Base-by-base conservation (phyloP, 2,888 invertebrate genomes). In the Syrista parreyssii region DNA sequence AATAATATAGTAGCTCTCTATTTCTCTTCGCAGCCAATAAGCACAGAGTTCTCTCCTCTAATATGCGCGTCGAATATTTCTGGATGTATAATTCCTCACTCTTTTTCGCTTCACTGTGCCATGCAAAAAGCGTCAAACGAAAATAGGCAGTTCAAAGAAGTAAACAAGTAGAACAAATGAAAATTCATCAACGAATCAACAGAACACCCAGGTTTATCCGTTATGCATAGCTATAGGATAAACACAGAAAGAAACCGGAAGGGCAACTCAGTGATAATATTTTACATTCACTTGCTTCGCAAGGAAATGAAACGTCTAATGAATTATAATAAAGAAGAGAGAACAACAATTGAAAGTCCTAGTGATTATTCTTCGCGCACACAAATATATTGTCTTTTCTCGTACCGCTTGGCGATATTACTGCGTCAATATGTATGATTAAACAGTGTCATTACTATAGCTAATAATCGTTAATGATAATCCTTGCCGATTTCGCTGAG, bases 1-100 rank as follows among this genome's bases (percentile, higher is more conserved):
- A 80, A 31, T 12, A 12, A 71, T 79, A 81, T 78, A 79, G 79
- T 78, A 77, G 73, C 76, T 80, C 78, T 81, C 35, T 78, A 76
- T 75, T 79, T 79, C 74, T 76, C 75, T 76, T 79, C 34, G 31
- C 71, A 71, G 23, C 55, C 55, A 55, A 9, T 55, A 55, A 55
- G 2, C 55, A 55, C 23, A 55, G 15, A 69, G 71, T 71, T 32
- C 31, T 71, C 71, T 31, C 71, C 3, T 32, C 12, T 71, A 12
- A 31, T 71, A 31, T 71, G 71, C 71, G 71, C 71, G 71, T 71
- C 55, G 55, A 55, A 55, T 55, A 55, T 23, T 23, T 55, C 55
- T 55, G 55, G 23, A 55, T 55, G 23, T 55, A 55, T 55, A 55
- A 55, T 55, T 55, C 55, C 23, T 55, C 55, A 23, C 9, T 23